Evolutionary conservation across 2,113 vertebrate species (phyloP), one percentile per base, ranked within the genome.

Genomic region (Pomatorhinus ruficollis): DNA sequence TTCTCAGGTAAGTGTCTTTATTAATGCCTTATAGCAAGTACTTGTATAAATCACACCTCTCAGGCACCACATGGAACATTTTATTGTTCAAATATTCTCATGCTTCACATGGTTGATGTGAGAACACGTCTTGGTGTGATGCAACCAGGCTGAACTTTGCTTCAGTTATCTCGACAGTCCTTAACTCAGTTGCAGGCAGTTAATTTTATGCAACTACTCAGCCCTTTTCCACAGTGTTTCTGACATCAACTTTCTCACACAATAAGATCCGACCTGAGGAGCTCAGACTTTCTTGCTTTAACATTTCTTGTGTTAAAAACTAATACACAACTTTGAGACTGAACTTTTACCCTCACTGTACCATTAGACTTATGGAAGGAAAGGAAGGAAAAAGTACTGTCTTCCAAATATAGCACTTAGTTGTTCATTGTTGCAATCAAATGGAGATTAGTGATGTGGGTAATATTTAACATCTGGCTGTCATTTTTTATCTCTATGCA

Each of bases 221-320:
- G 11, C 4, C 33, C 10, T 59, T 63, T 63, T 50, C 44, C 47
- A 68, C 23, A 50, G 19, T 27, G 5, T 30, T 11, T 28, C n/a
- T 87, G 44, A 37, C 39, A 63, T 28, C 44, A 81, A 23, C 35
- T 74, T 74, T 40, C 17, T 87, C 49, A 66, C 13, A 37, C 7
- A 75, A 22, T 27, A 0, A 0, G 5, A 24, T 40, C 4, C 3
- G 0, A 70, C 1, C 7, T 33, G 20, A 74, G 20, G 22, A 57
- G 12, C 20, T 74, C 42, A 57, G 22, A 23, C 10, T 81, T 77
- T 80, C 50, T 69, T 78, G 23, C 4, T 42, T 87, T 50, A 45
- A 45, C 3, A 5, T 7, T 40, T n/a, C 9, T 17, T 25, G 4
- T 33, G 10, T 53, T 22, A n/a, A 57, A 77, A 91, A 53, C 12